phyloP scores from a whole-genome alignment of 1,140 invertebrate species.

The Lethrus apterus region DNA sequence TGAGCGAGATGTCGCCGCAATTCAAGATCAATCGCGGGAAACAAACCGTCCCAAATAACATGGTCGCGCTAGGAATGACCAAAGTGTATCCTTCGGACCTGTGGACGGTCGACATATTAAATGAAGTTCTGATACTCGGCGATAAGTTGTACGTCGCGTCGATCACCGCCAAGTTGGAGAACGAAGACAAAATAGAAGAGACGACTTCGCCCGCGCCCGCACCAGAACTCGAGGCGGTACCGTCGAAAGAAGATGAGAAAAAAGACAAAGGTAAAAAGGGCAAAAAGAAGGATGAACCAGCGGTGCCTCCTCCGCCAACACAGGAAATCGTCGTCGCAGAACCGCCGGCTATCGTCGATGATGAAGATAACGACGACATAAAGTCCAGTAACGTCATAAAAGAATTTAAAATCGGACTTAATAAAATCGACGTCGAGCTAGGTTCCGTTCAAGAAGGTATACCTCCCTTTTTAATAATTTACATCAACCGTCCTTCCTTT shows the following conservation, averaged over 20 bases:
- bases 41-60: constrained; percentile 34
- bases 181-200: neutral
- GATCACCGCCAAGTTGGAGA: constrained; percentile 14
- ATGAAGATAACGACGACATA: constrained; percentile 22
- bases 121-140: constrained; percentile 25
- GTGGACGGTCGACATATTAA: constrained; percentile 32
- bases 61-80: constrained; percentile 30
- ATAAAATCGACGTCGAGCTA: constrained; percentile 29
- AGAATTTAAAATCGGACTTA: constrained; percentile 34
- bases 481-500: too few relatives aligned
- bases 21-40: constrained; percentile 31
- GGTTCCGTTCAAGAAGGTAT: constrained; percentile 5
- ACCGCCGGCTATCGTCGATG: neutral
- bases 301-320: neutral
- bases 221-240: neutral
- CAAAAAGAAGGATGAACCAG: constrained; percentile 13
- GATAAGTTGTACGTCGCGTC: constrained; percentile 17
- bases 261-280: constrained; percentile 6
- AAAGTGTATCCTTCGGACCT: constrained; percentile 24
- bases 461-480: too few relatives aligned
- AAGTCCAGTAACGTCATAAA: constrained; percentile 30
- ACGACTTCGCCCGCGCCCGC: neutral
- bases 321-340: neutral
- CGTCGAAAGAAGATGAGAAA: neutral
- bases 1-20: constrained; percentile 23